Conservation (phyloP, 1,140 invertebrate species). For the Leptinotarsa defecta region DNA sequence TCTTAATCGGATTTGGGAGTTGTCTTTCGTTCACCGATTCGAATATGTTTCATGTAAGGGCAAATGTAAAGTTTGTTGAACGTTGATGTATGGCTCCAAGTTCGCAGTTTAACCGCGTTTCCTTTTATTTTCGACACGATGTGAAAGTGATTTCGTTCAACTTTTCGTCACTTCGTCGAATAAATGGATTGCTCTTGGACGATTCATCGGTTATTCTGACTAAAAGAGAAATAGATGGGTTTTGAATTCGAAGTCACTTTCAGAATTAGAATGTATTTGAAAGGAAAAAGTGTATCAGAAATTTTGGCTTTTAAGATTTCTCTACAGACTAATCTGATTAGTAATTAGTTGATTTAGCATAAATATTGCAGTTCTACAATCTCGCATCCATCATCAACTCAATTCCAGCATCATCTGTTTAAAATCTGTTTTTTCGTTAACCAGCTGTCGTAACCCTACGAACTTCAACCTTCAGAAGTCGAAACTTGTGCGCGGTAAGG, state of each 20-base stretch:
- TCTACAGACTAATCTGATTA: no score
- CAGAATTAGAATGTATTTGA: no score
- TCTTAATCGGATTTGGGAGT: slow-evolving; percentile 6
- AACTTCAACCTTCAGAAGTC: no score
- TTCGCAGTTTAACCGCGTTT: slow-evolving; percentile 5
- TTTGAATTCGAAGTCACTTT: neutral
- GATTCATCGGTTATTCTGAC: neutral
- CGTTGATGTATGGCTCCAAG: neutral
- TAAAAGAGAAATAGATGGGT: neutral
- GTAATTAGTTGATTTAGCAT: no score
- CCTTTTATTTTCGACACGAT: neutral
- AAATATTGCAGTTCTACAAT: no score
- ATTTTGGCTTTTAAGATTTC: no score
- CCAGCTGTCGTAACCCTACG: no score
- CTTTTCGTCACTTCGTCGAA: neutral
- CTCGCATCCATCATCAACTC: no score
- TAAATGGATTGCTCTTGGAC: neutral
- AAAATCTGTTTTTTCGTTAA: no score
- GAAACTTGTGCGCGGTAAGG: no score
- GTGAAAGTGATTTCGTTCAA: neutral
- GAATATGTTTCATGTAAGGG: neutral
- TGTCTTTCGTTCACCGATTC: slow-evolving; percentile 1
- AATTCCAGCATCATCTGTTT: no score
- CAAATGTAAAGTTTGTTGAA: slow-evolving; percentile 8
- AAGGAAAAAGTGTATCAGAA: no score